Base-by-base conservation (phyloP, 2,888 invertebrate genomes). In the Perithous albicinctus region DNA sequence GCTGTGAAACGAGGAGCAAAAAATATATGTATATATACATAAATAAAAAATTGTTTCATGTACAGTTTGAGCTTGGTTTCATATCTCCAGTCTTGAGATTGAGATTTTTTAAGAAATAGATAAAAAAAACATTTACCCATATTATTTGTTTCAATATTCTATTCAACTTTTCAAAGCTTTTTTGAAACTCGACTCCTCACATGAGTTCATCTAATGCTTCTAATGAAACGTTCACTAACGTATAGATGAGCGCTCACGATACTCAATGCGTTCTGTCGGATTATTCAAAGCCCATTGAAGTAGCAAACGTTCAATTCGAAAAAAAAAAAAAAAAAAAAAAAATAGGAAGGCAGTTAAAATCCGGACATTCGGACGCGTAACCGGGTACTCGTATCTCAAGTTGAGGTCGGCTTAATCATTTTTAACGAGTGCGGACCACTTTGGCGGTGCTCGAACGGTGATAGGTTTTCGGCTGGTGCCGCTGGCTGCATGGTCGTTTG, bases 371-470 rank as follows among this genome's bases (percentile, higher is more conserved):
- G 12, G 70, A 69, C 61, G 48, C 67, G 54, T 43, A 18, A 48
- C 20, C 64, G 8, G 32, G 41, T 26, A 64, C 74, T 80, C 72
- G 76, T 61, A 43, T 67, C 67, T 74, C 73, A 73, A 74, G 74
- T 78, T 64, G 69, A 74, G 81, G 64, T 82, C 64, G 56, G 64
- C 64, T 82, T 74, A 78, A 82, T 78, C 75, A 74, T 82, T 78
- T 82, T 78, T 82, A 82, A 78, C 82, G 70, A 70, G 56, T 46
- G 41, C 64, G 32, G 78, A 51, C 74, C 78, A 70, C 82, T 82
- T 66, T 66, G 35, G 70, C 32, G 59, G 64, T 82, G 64, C 74
- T 78, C 74, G 46, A 74, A 35, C 66, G 61, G 70, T 75, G 75
- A 82, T 78, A 82, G 78, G 64, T 78, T 80, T 80, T 77, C 76